A percentile compares a stretch with the other conserved stretches of the same genome.
Evolutionary conservation across 2,113 vertebrate genomes (phyloP).

Genomic region (Prionailurus viverrinus): DNA sequence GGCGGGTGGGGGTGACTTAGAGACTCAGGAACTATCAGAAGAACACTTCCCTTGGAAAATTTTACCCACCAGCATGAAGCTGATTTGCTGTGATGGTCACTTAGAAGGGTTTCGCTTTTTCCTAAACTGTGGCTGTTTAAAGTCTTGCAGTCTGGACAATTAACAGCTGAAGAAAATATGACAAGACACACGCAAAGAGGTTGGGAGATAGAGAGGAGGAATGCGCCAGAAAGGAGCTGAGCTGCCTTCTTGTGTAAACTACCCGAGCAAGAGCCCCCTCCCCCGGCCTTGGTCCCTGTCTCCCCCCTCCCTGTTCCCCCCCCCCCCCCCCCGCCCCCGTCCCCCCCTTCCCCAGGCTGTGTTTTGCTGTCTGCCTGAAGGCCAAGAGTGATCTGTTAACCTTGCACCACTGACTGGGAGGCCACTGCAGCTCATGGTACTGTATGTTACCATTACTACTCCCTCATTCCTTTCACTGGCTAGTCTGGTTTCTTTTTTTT

Average conservation of each 20-base stretch:
- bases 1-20: conserved; percentile 82
- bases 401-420: conserved; percentile 90
- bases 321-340: too few species aligned
- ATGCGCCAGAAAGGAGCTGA: conserved; percentile 86
- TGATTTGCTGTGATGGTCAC: conserved; percentile 94
- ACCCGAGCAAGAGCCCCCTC: conserved; percentile 72
- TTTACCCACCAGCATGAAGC: conserved; percentile 89
- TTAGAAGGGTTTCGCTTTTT: conserved; percentile 94
- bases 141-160: conserved; percentile 92
- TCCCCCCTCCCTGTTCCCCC: fast-evolving
- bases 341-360: conserved; percentile 64
- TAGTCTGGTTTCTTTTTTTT: background rate
- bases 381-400: conserved; percentile 90
- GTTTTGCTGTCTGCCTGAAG: conserved; percentile 85
- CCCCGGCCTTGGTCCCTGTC: conserved; percentile 56
- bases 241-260: conserved; percentile 86
- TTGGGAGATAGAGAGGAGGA: conserved; percentile 89
- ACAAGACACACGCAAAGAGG: conserved; percentile 91
- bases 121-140: conserved; percentile 92
- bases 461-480: conserved; percentile 94
- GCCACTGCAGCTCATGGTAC: conserved; percentile 96
- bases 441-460: conserved; percentile 96
- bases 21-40: conserved; percentile 89
- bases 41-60: conserved; percentile 91
- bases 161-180: conserved; percentile 95